phyloP scores from a whole-genome alignment of 2,113 vertebrate species.

The Scalopus aquaticus region DNA sequence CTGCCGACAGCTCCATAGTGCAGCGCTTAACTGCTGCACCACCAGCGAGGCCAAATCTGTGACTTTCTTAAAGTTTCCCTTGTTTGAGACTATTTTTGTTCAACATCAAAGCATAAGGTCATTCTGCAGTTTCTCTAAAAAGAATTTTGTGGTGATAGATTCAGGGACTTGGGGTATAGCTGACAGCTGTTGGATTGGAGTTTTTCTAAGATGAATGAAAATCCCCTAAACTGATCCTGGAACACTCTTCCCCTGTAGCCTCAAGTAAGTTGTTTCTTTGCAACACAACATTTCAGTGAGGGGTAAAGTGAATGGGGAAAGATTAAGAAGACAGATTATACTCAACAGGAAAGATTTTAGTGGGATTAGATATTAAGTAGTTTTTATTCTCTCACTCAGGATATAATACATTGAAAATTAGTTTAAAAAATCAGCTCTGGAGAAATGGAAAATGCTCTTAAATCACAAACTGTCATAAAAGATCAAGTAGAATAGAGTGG shows the following conservation, averaged over 20 bases:
- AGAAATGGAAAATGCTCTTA: slow-evolving; percentile 27
- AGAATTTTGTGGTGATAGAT: not conserved
- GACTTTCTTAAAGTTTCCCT: not conserved
- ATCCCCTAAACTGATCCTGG: not conserved
- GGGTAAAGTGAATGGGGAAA: not conserved
- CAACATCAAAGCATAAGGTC: not conserved
- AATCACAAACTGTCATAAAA: slow-evolving; percentile 12
- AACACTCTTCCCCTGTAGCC: not conserved
- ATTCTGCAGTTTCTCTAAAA: not conserved
- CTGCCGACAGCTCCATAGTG: too few relatives aligned
- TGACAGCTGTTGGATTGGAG: not conserved
- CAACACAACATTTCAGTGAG: not conserved
- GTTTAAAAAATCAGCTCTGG: not conserved
- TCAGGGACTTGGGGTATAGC: not conserved
- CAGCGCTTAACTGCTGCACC: too few relatives aligned
- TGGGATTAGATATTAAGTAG: not conserved
- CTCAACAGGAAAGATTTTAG: not conserved
- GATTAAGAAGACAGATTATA: not conserved
- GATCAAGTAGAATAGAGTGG: not conserved
- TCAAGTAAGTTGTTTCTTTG: slow-evolving; percentile 25
- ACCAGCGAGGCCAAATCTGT: too few relatives aligned
- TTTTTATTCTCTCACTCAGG: slow-evolving; percentile 29
- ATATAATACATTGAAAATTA: slow-evolving; percentile 17
- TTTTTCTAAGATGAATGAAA: slow-evolving; percentile 12
- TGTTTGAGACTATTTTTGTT: not conserved